Conservation (phyloP, 1,140 invertebrate genomes). For the Drosophila pallidifrons region DNA sequence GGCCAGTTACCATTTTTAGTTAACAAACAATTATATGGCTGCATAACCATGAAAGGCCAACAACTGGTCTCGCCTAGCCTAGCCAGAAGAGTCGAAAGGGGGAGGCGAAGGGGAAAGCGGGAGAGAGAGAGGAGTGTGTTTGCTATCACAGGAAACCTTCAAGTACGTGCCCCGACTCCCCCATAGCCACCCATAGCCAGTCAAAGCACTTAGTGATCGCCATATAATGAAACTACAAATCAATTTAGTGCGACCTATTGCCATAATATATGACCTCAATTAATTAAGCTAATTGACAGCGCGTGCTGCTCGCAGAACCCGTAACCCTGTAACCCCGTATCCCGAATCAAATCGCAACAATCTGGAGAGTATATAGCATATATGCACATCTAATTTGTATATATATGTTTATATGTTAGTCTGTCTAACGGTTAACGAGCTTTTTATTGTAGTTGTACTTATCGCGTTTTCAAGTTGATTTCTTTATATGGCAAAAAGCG, state of each 20-base stretch:
- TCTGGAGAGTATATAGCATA: background rate
- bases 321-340: constrained; percentile 6
- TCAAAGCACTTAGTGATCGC: background rate
- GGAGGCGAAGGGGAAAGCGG: background rate
- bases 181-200: background rate
- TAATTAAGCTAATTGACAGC: constrained; percentile 74
- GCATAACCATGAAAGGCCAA: constrained; percentile 63
- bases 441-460: constrained; percentile 54
- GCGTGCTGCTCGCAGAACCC: constrained; percentile 44
- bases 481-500: constrained; percentile 44
- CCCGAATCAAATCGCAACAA: constrained; percentile 28
- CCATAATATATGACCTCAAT: constrained; percentile 71
- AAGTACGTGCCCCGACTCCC: constrained; percentile 53
- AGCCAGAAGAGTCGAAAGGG: background rate
- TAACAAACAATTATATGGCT: constrained; percentile 73
- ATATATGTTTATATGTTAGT: constrained; percentile 17
- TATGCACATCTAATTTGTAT: background rate
- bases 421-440: constrained; percentile 43
- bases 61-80: constrained; percentile 2
- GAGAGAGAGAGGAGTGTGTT: background rate
- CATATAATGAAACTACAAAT: constrained; percentile 50
- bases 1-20: constrained; percentile 71
- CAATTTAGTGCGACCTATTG: constrained; percentile 67
- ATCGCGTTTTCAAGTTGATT: constrained; percentile 68
- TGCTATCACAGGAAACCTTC: constrained; percentile 63